Evolutionary conservation across 2,797 vertebrate species (phyloP).

Genomic region (Lophius americanus): DNA sequence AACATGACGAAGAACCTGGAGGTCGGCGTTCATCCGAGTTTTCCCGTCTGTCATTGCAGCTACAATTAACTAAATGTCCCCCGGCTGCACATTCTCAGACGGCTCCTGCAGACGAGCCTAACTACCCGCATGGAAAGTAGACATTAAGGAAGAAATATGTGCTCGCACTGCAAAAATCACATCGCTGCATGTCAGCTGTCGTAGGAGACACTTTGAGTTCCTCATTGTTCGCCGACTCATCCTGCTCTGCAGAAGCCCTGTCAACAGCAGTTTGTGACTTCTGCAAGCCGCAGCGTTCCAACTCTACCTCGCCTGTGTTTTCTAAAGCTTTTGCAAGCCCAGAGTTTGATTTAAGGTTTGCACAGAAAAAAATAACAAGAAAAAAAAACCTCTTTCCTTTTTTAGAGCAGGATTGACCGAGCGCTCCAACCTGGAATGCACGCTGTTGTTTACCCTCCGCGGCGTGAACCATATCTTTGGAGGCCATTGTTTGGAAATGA

Average conservation of each 20-base stretch:
- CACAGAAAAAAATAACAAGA: constrained; percentile 9
- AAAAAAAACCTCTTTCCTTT: constrained; percentile 23
- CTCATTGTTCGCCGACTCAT: constrained; percentile 36
- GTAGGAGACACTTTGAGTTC: constrained; percentile 23
- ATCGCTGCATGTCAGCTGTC: constrained; percentile 48
- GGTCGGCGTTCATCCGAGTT: too few species aligned
- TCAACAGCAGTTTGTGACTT: constrained; percentile 48
- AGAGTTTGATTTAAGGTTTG: constrained; percentile 58
- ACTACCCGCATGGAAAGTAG: constrained; percentile 30
- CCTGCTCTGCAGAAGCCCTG: constrained; percentile 31
- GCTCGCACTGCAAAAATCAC: constrained; percentile 33
- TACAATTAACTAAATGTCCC: constrained; percentile 29
- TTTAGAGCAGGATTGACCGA: constrained; percentile 30
- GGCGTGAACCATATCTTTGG: constrained; percentile 41
- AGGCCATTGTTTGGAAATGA: constrained; percentile 53
- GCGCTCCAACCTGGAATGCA: constrained; percentile 49
- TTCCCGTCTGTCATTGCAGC: neutral
- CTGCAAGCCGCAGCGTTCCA: constrained; percentile 57
- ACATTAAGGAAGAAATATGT: constrained; percentile 41
- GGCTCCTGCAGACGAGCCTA: constrained; percentile 9
- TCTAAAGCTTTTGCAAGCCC: constrained; percentile 48
- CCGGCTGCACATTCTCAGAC: constrained; percentile 37
- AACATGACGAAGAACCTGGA: too few species aligned
- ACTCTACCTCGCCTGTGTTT: constrained; percentile 35
- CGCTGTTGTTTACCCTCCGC: constrained; percentile 44